These are phyloP conservation scores for Romanomermis culicivorax DNA, from an alignment of 2,888 invertebrate species.

Conservation along the genomic window DNA sequence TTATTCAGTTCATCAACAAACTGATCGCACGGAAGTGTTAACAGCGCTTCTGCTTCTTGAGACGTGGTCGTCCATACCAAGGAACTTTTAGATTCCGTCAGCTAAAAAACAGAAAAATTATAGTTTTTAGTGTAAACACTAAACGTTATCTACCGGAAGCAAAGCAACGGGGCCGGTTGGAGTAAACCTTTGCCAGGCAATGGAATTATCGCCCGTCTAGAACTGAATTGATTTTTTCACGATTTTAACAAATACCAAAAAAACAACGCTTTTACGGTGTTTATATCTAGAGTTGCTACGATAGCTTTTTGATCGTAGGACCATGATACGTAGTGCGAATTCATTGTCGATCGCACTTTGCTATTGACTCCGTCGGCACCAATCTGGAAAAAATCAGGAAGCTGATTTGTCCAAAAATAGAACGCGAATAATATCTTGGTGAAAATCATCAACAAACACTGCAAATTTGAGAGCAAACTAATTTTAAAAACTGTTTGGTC, in stretches of 20 bases:
- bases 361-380: constrained; percentile 89
- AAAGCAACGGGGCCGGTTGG: constrained; percentile 77
- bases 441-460: too few relatives aligned
- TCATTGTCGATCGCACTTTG: constrained; percentile 56
- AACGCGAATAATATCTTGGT: too few relatives aligned
- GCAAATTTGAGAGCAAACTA: too few relatives aligned
- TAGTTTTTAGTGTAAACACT: not conserved
- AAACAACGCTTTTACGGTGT: too few relatives aligned
- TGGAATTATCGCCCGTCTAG: constrained; percentile 51
- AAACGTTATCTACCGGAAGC: constrained; percentile 44
- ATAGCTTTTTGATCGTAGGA: constrained; percentile 72
- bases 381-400: constrained; percentile 43
- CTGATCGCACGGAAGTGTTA: constrained; percentile 46
- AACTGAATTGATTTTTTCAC: constrained; percentile 20
- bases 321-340: constrained; percentile 54
- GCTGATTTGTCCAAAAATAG: too few relatives aligned
- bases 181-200: constrained; percentile 88
- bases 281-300: constrained; percentile 63
- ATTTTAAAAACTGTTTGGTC: too few relatives aligned
- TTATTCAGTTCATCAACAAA: constrained; percentile 69
- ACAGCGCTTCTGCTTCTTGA: constrained; percentile 49
- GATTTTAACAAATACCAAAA: too few relatives aligned
- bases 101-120: constrained; percentile 30
- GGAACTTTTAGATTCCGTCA: constrained; percentile 53
- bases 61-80: constrained; percentile 77